Percentiles rank a stretch among this genome's conserved stretches.
Conservation (phyloP, 2,113 vertebrate species). For the Percopsis transmontana region DNA sequence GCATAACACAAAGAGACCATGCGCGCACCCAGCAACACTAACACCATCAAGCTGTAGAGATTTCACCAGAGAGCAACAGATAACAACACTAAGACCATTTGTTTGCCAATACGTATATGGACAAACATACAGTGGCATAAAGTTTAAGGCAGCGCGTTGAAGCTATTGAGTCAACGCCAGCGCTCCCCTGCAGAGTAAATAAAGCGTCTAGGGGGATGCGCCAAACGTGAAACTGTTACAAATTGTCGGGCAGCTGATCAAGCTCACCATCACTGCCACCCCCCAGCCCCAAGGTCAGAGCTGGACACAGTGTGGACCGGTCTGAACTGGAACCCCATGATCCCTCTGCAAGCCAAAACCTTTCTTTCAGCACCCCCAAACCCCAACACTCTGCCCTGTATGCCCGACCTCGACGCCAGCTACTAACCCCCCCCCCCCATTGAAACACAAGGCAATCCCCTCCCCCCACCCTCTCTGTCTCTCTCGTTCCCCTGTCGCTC, state of each 20-base stretch:
- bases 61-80: background rate
- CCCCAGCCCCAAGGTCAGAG: background rate
- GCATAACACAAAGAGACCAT: conserved; percentile 46
- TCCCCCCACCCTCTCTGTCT: conserved; percentile 46
- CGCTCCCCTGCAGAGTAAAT: too few species aligned
- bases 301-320: too few species aligned
- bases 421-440: conserved; percentile 42
- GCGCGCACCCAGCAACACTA: conserved; percentile 52
- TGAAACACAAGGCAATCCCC: conserved; percentile 63
- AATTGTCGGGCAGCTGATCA: conserved; percentile 1
- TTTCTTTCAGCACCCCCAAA: conserved; percentile 17
- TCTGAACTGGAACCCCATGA: background rate
- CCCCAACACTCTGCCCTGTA: conserved; percentile 30
- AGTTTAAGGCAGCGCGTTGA: too few species aligned
- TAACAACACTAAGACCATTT: background rate
- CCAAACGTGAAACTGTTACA: too few species aligned
- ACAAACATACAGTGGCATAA: too few species aligned
- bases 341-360: background rate
- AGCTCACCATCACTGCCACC: background rate
- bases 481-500: conserved; percentile 48
- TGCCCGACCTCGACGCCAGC: conserved; percentile 38
- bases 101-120: too few species aligned
- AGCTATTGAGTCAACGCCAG: too few species aligned
- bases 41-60: background rate
- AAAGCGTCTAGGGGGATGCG: too few species aligned